Conservation (phyloP, 2,113 vertebrate species). For the Podilymbus podiceps region DNA sequence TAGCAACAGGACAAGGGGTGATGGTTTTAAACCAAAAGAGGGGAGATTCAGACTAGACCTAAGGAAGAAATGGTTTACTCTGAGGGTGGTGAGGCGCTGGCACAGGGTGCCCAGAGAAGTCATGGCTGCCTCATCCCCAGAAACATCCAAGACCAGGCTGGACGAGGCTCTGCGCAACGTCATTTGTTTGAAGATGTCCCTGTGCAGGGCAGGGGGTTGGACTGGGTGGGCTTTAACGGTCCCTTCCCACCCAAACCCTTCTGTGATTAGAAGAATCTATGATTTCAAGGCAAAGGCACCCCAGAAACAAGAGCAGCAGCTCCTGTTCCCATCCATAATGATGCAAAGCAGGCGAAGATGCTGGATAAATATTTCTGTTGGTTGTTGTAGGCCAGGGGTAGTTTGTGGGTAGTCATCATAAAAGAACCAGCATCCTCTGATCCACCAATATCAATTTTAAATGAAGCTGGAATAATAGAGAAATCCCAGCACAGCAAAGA, state of each 20-base stretch:
- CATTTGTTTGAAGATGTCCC: background rate
- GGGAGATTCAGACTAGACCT: background rate
- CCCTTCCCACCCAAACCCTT: fast-evolving
- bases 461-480: background rate
- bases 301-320: background rate
- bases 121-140: background rate
- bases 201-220: background rate
- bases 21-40: background rate
- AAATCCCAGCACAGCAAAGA: background rate
- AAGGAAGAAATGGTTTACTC: fast-evolving
- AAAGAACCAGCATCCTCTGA: background rate
- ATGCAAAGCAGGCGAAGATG: fast-evolving
- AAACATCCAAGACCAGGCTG: background rate
- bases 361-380: background rate
- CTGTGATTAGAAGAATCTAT: background rate
- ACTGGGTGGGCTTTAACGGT: fast-evolving
- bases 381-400: background rate
- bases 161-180: background rate
- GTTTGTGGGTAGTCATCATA: background rate
- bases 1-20: background rate
- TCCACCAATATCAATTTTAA: background rate
- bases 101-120: background rate
- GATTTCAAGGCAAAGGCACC: background rate
- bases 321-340: fast-evolving
- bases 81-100: background rate